These are phyloP conservation scores for Leptothorax acervorum DNA, from an alignment of 2,888 invertebrate species.

Conservation along the genomic window DNA sequence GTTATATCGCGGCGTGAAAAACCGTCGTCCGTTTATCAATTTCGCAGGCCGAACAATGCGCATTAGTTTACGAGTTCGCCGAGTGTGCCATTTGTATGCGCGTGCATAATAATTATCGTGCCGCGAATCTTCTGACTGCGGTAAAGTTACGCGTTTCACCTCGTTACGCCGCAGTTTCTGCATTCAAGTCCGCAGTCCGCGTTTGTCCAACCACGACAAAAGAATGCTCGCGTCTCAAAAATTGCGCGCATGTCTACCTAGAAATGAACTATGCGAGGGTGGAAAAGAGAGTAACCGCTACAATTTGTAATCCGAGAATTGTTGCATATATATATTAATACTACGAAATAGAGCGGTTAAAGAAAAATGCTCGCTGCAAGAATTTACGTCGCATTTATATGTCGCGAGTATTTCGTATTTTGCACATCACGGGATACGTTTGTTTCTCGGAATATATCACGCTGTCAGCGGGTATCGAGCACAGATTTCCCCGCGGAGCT, in stretches of 20 bases:
- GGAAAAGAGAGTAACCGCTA: neutral
- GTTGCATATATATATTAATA: neutral
- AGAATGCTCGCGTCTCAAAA: conserved; percentile 55
- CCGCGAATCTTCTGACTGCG: conserved; percentile 61
- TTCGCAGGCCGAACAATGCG: conserved; percentile 41
- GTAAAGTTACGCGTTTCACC: conserved; percentile 64
- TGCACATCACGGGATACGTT: neutral
- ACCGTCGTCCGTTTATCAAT: conserved; percentile 49
- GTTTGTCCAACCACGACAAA: conserved; percentile 56
- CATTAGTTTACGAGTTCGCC: conserved; percentile 55
- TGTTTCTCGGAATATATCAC: conserved; percentile 37
- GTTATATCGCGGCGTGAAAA: conserved; percentile 45
- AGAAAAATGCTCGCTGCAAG: neutral
- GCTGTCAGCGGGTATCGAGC: conserved; percentile 43
- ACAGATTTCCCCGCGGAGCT: conserved; percentile 49
- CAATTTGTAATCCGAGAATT: neutral
- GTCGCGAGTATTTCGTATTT: conserved; percentile 13
- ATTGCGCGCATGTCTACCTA: neutral
- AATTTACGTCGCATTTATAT: conserved; percentile 12
- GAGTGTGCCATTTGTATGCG: conserved; percentile 54
- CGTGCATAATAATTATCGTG: conserved; percentile 68
- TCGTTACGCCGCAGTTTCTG: conserved; percentile 61
- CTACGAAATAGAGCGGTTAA: neutral
- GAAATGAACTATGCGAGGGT: neutral
- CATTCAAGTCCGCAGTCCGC: conserved; percentile 61